A percentile compares a stretch with the other conserved stretches of the same genome.
phyloP scores from a whole-genome alignment of 2,797 vertebrate species.

The Myoxocephalus aenaeus region DNA sequence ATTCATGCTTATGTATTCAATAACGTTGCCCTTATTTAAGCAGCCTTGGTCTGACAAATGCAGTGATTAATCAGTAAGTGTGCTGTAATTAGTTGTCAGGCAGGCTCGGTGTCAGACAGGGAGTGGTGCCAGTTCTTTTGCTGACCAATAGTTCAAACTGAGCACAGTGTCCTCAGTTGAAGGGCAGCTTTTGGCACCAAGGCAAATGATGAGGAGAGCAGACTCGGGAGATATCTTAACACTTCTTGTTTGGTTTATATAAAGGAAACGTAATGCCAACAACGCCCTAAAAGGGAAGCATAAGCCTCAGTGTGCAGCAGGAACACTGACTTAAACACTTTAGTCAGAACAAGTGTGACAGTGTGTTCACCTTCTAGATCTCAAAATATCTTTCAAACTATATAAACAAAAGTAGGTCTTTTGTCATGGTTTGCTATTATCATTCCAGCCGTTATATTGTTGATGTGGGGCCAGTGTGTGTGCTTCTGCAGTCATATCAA shows the following conservation, averaged over 20 bases:
- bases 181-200: slow-evolving; percentile 36
- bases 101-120: slow-evolving; percentile 16
- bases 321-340: slow-evolving; percentile 9
- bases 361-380: background rate
- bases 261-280: slow-evolving; percentile 26
- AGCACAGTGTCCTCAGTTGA: slow-evolving; percentile 27
- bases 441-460: background rate
- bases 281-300: slow-evolving; percentile 42
- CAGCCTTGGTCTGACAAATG: background rate
- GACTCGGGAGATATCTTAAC: slow-evolving; percentile 24
- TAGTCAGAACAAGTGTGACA: background rate
- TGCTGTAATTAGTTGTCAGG: slow-evolving; percentile 24
- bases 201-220: slow-evolving; percentile 29
- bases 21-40: background rate
- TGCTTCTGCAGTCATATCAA: slow-evolving; percentile 11
- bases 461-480: background rate
- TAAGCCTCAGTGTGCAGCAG: slow-evolving; percentile 1
- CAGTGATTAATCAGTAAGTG: background rate
- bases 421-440: background rate
- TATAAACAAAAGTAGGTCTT: background rate
- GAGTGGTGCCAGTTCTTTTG: slow-evolving; percentile 16
- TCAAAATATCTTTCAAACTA: background rate
- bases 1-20: background rate
- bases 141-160: slow-evolving; percentile 20
- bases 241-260: slow-evolving; percentile 27